Percentiles rank a stretch among this genome's conserved stretches.
phyloP scores from a whole-genome alignment of 2,888 invertebrate species.

The Lucinisca nassula region DNA sequence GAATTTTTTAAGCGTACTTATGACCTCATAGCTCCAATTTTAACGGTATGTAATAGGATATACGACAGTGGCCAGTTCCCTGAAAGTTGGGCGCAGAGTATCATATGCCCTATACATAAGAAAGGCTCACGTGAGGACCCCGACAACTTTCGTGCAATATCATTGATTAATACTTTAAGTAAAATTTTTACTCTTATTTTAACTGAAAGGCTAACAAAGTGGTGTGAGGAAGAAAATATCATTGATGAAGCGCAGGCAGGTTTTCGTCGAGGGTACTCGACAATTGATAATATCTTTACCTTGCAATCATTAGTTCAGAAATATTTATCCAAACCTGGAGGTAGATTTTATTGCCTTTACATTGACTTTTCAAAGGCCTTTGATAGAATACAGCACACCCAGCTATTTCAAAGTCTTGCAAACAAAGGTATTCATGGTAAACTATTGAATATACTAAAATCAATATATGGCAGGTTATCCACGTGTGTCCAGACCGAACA shows the following conservation, averaged over 20 bases:
- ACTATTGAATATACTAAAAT: neutral
- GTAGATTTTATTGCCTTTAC: slow-evolving; percentile 20
- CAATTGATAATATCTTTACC: slow-evolving; percentile 20
- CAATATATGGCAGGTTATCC: slow-evolving; percentile 16
- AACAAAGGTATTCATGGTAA: slow-evolving; percentile 17
- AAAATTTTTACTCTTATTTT: slow-evolving; percentile 14
- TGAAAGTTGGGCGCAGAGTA: neutral
- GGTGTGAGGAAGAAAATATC: slow-evolving; percentile 18
- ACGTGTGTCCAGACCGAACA: neutral
- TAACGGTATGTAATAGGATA: slow-evolving; percentile 15
- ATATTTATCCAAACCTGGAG: slow-evolving; percentile 5
- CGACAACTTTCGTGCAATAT: slow-evolving; percentile 23
- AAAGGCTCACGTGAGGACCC: slow-evolving; percentile 16
- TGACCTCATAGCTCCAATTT: slow-evolving; percentile 6
- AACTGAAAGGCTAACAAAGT: slow-evolving; percentile 1
- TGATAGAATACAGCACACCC: slow-evolving; percentile 7
- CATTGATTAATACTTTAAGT: slow-evolving; percentile 19
- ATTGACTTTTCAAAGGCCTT: slow-evolving; percentile 31
- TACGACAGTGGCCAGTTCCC: slow-evolving; percentile 23
- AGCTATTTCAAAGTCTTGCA: slow-evolving; percentile 18
- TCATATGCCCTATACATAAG: slow-evolving; percentile 26
- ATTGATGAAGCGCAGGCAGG: slow-evolving; percentile 34
- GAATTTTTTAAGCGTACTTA: slow-evolving; percentile 12
- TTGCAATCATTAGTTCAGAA: slow-evolving; percentile 14
- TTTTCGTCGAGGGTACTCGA: slow-evolving; percentile 27